Base-by-base conservation (phyloP, 1,140 invertebrate genomes). In the Hirudo medicinalis region DNA sequence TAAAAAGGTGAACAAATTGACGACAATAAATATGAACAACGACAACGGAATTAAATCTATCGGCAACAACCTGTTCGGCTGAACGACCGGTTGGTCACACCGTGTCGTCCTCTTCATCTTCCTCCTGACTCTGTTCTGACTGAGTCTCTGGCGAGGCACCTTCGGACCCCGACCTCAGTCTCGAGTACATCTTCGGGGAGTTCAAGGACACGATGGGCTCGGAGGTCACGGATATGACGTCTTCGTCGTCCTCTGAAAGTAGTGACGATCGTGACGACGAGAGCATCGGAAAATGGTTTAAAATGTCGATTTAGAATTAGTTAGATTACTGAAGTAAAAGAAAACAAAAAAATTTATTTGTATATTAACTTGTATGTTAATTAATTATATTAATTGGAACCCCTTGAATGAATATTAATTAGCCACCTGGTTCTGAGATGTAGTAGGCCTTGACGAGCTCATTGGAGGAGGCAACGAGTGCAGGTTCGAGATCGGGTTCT, bases 401-500 rank as follows among this genome's bases (percentile, higher is more conserved):
- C n/a, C n/a, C n/a, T n/a, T n/a, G n/a, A n/a, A n/a, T n/a, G n/a
- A n/a, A n/a, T n/a, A n/a, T n/a, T n/a, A 9, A 70, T 70, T 22
- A n/a, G 63, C 40, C 17, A 57, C 73, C 71, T 57, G 32, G 53
- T 54, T 69, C 67, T 36, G 57, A 69, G 15, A 69, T 20, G 67
- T 63, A 70, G 32, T 53, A 32, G 55, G 22, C 57, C 8, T 49
- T 57, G 54, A 63, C n/a, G n/a, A 54, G 25, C 11, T 73, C 72
- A 49, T 27, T 43, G 66, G 36, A 32, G 22, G 40, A 54, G n/a
- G 69, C 72, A 63, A 36, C 63, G 19, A 71, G 69, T 8, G 71
- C 49, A 29, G 36, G 19, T 49, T 27, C 67, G 15, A 60, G 76
- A 85, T 54, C 27, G 3, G 81, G 84, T 72, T 86, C 86, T 4